phyloP scores from a whole-genome alignment of 2,797 vertebrate species.

The Prunella strophiata region DNA sequence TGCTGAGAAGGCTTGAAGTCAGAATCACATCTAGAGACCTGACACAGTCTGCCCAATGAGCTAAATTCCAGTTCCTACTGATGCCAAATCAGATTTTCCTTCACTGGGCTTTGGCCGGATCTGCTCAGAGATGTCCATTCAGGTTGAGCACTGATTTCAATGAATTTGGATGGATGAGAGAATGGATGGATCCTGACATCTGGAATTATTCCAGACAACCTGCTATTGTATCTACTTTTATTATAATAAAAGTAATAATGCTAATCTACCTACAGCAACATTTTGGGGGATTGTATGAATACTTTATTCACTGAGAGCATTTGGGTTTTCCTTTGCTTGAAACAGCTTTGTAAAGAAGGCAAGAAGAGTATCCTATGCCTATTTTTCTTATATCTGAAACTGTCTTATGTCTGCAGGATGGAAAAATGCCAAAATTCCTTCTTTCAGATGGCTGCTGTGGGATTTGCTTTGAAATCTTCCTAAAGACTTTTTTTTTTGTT shows the following conservation, averaged over 20 bases:
- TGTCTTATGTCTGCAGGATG: not conserved
- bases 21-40: not conserved
- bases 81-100: not conserved
- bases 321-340: not conserved
- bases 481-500: not conserved
- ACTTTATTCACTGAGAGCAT: not conserved
- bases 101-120: not conserved
- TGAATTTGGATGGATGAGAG: not conserved
- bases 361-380: not conserved
- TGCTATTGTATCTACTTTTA: not conserved
- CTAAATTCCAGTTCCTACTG: not conserved
- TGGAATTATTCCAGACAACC: not conserved
- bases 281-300: not conserved
- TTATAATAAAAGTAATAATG: not conserved
- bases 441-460: not conserved
- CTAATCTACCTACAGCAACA: not conserved
- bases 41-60: not conserved
- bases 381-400: not conserved
- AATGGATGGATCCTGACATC: not conserved
- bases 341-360: not conserved
- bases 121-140: not conserved
- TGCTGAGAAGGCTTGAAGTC: not conserved
- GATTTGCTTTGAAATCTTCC: not conserved
- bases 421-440: constrained; percentile 21
- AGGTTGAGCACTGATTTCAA: not conserved